Base-by-base conservation (phyloP, 2,797 vertebrate species). In the Macrochelys suwanniensis region DNA sequence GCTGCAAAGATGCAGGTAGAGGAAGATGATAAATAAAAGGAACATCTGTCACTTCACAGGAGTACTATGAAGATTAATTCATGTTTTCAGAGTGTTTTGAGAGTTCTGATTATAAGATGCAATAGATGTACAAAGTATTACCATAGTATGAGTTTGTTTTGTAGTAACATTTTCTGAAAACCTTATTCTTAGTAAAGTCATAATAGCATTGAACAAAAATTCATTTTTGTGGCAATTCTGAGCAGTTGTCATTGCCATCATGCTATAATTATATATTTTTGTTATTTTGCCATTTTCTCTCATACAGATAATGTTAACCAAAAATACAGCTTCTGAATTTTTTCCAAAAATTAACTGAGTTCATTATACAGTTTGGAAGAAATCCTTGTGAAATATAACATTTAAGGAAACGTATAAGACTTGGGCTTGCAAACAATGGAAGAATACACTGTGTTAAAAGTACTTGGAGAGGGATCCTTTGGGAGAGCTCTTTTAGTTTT, bases 401-500 rank as follows among this genome's bases (percentile, higher is more conserved):
- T 45, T 49, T 88, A 47, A 83, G 91, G n/a, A 77, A 54, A 71
- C 50, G 37, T 25, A 1, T 26, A 68, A 31, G 21, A 37, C 16
- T 42, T 51, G 37, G 3, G 7, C 19, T 83, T 89, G 6, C 85
- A n/a, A 83, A 94, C 76, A 87, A 99, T 99, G 99, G 99, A 99
- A 45, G 92, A 95, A n/a, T 99, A 99, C 76, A 71, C 89, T 0
- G 26, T 99, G 7, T 95, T 99, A 78, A 98, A 94, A 84, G 97
- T 99, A 47, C 97, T 99, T 7, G 99, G 99, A 9, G 98, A 99
- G 84, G 99, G 99, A 1, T 99, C 99, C 12, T 99, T 99, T 16
- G 99, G 99, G 37, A 98, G 99, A 88, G 99, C 98, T 59, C 96
- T 99, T 82, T 93, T 99, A 74, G 99, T 99, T 50, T 97, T 91